Percentiles rank a stretch among this genome's conserved stretches.
These are phyloP conservation scores for Crossoptilon crossoptilon DNA, from an alignment of 2,797 vertebrate species.

Conservation along the genomic window DNA sequence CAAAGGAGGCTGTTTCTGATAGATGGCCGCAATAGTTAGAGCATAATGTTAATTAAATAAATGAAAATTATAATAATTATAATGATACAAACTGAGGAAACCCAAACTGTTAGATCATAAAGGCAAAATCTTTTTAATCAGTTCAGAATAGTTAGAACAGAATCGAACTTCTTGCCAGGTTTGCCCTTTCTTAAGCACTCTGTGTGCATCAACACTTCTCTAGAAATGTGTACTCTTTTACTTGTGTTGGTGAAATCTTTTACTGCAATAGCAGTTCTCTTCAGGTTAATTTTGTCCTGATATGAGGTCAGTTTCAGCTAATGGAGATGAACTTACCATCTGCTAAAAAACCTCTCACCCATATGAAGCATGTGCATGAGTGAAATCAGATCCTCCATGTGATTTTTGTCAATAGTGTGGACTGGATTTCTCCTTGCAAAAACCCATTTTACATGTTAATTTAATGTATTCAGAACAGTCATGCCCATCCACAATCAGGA, in stretches of 20 bases:
- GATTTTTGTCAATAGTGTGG: background rate
- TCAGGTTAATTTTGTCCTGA: background rate
- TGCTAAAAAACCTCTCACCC: background rate
- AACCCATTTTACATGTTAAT: background rate
- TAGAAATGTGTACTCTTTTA: constrained; percentile 57
- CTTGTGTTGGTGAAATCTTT: background rate
- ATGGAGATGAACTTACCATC: background rate
- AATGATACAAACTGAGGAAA: background rate
- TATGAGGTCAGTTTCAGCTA: background rate
- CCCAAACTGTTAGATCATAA: background rate
- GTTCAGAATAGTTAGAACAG: background rate
- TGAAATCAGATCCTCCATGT: background rate
- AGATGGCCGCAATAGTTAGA: background rate
- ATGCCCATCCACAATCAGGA: background rate
- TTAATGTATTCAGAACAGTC: background rate
- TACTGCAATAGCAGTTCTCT: background rate
- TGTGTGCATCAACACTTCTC: background rate
- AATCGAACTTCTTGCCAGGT: background rate
- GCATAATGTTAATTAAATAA: background rate
- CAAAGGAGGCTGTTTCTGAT: background rate
- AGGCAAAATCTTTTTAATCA: background rate
- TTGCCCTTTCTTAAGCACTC: background rate
- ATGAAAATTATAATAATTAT: background rate
- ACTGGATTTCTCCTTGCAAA: background rate
- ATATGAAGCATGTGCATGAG: fast-evolving